phyloP scores from a whole-genome alignment of 2,797 vertebrate genomes.

The Hafferia zeledoni region DNA sequence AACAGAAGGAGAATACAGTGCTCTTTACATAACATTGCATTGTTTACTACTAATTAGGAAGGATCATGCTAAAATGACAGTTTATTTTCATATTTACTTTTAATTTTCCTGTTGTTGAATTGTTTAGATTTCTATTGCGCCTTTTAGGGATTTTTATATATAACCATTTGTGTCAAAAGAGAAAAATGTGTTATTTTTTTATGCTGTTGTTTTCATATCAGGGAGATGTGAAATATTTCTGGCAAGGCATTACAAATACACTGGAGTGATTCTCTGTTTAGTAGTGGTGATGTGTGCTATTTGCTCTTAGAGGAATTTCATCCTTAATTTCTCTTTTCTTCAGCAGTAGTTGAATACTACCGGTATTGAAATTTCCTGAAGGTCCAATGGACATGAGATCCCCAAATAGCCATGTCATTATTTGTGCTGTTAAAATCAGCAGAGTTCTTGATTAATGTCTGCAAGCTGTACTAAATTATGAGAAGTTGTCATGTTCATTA shows the following conservation, averaged over 20 bases:
- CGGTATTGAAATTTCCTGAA: neutral
- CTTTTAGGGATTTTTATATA: neutral
- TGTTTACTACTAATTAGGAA: constrained; percentile 22
- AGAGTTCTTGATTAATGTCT: neutral
- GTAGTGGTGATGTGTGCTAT: neutral
- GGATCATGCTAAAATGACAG: neutral
- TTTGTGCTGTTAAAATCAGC: neutral
- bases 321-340: neutral
- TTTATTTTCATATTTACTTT: neutral
- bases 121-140: neutral
- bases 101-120: neutral
- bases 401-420: neutral
- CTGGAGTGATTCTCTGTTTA: neutral
- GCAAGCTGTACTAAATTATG: neutral
- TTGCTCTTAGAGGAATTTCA: neutral
- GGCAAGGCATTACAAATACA: neutral
- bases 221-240: neutral
- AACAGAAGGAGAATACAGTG: neutral
- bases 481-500: neutral
- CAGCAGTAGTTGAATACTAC: neutral
- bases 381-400: neutral
- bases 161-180: neutral
- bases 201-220: neutral
- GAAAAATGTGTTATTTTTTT: neutral
- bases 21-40: neutral